Conservation (phyloP, 2,797 vertebrate species). For the Molothrus ater region DNA sequence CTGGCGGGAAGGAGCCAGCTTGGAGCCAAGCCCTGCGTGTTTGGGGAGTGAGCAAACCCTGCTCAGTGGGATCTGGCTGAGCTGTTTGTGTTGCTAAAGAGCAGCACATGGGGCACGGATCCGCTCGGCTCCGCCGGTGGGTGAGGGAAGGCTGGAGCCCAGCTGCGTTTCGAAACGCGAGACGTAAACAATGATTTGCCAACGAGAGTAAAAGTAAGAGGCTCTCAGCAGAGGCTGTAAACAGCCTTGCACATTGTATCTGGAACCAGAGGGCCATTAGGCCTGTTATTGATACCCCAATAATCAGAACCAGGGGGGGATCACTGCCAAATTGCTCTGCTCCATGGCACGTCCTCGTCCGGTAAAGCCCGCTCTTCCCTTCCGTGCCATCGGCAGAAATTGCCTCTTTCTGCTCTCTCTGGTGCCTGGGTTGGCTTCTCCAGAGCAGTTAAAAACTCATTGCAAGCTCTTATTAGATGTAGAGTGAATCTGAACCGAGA, state of each 20-base stretch:
- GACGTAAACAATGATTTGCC: constrained; percentile 25
- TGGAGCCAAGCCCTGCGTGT: neutral
- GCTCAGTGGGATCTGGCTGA: constrained; percentile 18
- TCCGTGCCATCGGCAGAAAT: neutral
- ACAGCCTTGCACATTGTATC: neutral
- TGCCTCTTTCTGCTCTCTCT: neutral
- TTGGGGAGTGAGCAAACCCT: constrained; percentile 28
- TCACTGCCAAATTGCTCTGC: neutral
- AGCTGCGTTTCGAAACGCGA: constrained; percentile 36
- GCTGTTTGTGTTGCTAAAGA: constrained; percentile 60
- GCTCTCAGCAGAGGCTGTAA: constrained; percentile 32
- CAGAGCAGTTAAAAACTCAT: neutral
- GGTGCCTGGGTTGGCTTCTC: neutral
- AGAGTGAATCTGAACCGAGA: neutral
- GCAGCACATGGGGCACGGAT: constrained; percentile 43
- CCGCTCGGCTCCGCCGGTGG: neutral
- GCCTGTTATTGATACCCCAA: neutral
- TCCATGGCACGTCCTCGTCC: neutral
- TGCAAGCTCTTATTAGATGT: neutral
- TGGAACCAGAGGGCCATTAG: neutral
- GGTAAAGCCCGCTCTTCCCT: neutral
- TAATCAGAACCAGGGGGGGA: neutral
- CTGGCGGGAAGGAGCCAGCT: fast-evolving
- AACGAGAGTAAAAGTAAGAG: constrained; percentile 35
- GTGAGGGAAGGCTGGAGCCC: constrained; percentile 36